Conservation (phyloP, 2,797 vertebrate species). For the Avahi laniger region DNA sequence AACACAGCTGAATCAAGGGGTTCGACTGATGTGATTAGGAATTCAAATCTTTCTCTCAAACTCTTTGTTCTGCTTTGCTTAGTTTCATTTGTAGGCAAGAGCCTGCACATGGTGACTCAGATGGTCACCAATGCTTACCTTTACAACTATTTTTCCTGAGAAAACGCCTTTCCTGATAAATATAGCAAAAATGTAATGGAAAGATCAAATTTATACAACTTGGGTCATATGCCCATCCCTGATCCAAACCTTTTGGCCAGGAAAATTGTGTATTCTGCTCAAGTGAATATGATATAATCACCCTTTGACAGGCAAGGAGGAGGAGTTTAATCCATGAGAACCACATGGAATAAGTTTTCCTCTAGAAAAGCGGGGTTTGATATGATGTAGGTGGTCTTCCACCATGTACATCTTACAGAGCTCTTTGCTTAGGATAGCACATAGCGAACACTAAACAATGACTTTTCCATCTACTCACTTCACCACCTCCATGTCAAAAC, state of each 20-base stretch:
- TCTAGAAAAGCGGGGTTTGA: not conserved
- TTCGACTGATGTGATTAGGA: not conserved
- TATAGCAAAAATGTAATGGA: not conserved
- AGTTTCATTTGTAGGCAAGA: not conserved
- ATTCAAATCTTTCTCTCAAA: not conserved
- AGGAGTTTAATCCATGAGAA: not conserved
- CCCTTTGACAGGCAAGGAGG: not conserved
- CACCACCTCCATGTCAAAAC: not conserved
- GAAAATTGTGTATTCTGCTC: not conserved
- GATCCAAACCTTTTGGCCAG: not conserved
- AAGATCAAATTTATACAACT: not conserved
- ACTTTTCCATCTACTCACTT: not conserved
- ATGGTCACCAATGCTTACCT: not conserved
- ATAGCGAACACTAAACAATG: not conserved
- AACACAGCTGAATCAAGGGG: not conserved
- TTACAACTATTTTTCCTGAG: not conserved
- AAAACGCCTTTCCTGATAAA: not conserved
- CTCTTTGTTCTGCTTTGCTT: not conserved
- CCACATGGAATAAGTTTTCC: not conserved
- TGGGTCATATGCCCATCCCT: not conserved
- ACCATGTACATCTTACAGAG: not conserved
- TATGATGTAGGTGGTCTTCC: not conserved
- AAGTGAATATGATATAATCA: not conserved
- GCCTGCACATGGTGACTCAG: not conserved
- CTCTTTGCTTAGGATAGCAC: not conserved